These are phyloP conservation scores for Drosophila arizonae DNA, from an alignment of 1,140 invertebrate genomes.

Conservation along the genomic window DNA sequence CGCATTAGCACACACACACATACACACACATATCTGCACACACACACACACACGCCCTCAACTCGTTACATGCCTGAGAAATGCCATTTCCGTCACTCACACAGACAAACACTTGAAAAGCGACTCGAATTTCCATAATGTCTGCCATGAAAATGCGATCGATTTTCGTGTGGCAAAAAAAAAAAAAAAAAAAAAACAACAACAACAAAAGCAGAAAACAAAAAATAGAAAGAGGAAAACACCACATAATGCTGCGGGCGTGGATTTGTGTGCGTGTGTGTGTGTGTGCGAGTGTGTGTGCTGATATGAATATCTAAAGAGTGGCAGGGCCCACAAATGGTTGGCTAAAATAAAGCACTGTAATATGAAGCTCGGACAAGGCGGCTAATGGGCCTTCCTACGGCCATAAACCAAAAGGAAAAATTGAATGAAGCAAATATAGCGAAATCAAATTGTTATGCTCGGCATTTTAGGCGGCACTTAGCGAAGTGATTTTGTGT, in stretches of 20 bases:
- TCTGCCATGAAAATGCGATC: constrained; percentile 81
- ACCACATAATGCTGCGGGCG: constrained; percentile 67
- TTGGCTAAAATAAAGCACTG: constrained; percentile 49
- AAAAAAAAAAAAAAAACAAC: constrained; percentile 33
- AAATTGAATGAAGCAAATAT: constrained; percentile 6
- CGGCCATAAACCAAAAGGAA: neutral
- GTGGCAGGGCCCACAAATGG: constrained; percentile 53
- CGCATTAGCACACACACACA: constrained; percentile 60
- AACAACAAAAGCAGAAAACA: constrained; percentile 23
- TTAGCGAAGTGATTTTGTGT: constrained; percentile 54
- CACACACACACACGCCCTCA: constrained; percentile 38
- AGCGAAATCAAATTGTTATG: constrained; percentile 45
- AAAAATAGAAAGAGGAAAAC: constrained; percentile 7
- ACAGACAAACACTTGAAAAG: constrained; percentile 66
- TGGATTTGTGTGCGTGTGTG: constrained; percentile 1
- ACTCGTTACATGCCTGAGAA: constrained; percentile 76
- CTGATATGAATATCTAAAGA: constrained; percentile 70
- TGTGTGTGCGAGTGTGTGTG: constrained; percentile 36
- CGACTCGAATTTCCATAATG: constrained; percentile 81
- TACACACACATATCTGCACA: constrained; percentile 2
- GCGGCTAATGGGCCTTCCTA: constrained; percentile 1
- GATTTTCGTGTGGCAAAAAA: constrained; percentile 63
- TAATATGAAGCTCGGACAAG: constrained; percentile 59
- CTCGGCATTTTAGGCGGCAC: constrained; percentile 47
- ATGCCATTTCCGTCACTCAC: constrained; percentile 70